Conservation (phyloP, 2,797 vertebrate species). For the Darevskia mixta region DNA sequence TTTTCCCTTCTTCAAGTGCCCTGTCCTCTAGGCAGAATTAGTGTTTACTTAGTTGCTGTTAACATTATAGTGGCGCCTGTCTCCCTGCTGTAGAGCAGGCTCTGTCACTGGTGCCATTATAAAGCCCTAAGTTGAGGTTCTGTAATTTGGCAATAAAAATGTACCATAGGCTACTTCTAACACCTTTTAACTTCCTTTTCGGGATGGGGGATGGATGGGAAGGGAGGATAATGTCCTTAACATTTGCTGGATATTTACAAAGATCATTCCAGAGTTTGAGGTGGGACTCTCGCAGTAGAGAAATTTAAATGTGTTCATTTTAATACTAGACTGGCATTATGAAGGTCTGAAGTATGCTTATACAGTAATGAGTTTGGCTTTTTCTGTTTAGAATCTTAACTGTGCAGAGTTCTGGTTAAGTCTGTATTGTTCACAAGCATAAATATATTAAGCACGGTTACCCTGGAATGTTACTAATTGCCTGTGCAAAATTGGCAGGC, state of each 20-base stretch:
- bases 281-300: neutral
- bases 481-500: neutral
- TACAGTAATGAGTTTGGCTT: neutral
- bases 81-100: conserved; percentile 5
- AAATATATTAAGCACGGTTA: neutral
- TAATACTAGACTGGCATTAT: neutral
- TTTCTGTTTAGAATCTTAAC: neutral
- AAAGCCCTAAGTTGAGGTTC: conserved; percentile 61
- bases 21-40: conserved; percentile 44
- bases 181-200: conserved; percentile 44
- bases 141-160: conserved; percentile 66
- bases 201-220: no score
- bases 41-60: conserved; percentile 63
- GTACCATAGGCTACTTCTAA: conserved; percentile 43
- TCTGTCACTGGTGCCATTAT: conserved; percentile 65
- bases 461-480: neutral
- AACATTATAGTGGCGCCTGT: conserved; percentile 70
- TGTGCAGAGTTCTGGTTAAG: neutral
- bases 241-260: neutral
- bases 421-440: conserved; percentile 25
- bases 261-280: neutral
- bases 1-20: conserved; percentile 12
- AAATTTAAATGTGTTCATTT: neutral
- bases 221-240: neutral
- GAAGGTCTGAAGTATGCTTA: neutral